These are phyloP conservation scores for Riptortus pedestris DNA, from an alignment of 1,140 invertebrate genomes.

Conservation along the genomic window DNA sequence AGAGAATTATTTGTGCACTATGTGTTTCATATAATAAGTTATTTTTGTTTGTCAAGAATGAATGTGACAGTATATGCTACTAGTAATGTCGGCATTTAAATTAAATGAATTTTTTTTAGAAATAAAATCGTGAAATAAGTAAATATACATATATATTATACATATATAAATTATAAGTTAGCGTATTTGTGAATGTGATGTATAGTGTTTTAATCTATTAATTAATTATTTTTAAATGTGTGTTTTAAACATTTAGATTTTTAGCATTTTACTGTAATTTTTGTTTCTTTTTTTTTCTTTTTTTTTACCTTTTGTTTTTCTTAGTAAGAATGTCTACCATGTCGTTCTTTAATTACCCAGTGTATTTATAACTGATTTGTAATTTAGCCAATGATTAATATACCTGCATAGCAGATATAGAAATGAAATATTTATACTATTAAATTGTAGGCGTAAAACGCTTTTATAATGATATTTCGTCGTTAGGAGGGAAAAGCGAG, in stretches of 20 bases:
- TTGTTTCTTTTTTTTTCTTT: constrained; percentile 19
- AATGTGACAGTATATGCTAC: constrained; percentile 22
- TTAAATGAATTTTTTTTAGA: constrained; percentile 17
- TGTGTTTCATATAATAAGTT: constrained; percentile 22
- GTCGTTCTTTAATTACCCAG: constrained; percentile 22
- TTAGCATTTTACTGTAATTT: constrained; percentile 25
- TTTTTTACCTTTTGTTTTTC: constrained; percentile 20
- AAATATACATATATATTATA: constrained; percentile 21
- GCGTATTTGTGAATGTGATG: constrained; percentile 31
- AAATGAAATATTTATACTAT: constrained; percentile 17
- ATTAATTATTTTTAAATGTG: constrained; percentile 27
- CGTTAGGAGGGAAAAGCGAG: constrained; percentile 10
- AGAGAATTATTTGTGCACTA: constrained; percentile 23
- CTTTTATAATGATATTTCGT: constrained; percentile 27
- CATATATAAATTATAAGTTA: constrained; percentile 25
- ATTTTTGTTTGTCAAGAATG: constrained; percentile 27
- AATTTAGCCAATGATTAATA: constrained; percentile 17
- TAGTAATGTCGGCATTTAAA: constrained; percentile 22
- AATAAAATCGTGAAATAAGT: constrained; percentile 21
- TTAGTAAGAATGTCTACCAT: constrained; percentile 3
- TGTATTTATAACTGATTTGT: constrained; percentile 24
- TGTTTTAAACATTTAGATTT: constrained; percentile 26
- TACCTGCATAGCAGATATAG: constrained; percentile 27
- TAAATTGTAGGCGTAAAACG: constrained; percentile 29
- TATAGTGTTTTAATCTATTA: constrained; percentile 28